Evolutionary conservation across 1,140 invertebrate species (phyloP).

Genomic region (Diploscapter pachys): DNA sequence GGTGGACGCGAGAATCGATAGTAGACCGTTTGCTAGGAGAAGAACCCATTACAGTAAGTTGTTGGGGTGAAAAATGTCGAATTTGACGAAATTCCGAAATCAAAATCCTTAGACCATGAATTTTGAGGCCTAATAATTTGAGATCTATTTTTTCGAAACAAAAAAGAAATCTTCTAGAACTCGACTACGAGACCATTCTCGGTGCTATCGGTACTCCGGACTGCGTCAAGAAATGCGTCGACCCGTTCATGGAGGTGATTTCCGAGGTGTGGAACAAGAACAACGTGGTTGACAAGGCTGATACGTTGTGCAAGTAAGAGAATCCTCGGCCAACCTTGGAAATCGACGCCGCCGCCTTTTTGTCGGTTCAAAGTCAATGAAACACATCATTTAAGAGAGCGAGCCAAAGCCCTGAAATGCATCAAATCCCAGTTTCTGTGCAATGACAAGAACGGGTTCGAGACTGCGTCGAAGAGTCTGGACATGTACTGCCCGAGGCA

Average conservation of each 20-base stretch:
- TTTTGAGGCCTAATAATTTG: too few relatives aligned
- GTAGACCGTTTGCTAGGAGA: too few relatives aligned
- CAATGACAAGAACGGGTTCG: slow-evolving; percentile 9
- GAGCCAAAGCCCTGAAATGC: slow-evolving; percentile 11
- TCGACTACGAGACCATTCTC: slow-evolving; percentile 18
- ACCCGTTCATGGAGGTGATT: slow-evolving; percentile 17
- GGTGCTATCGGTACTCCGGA: slow-evolving; percentile 19
- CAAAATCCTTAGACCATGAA: too few relatives aligned
- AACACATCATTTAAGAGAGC: not conserved
- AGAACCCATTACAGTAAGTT: too few relatives aligned
- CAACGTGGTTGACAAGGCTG: slow-evolving; percentile 14
- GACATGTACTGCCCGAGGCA: too few relatives aligned
- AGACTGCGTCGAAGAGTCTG: not conserved
- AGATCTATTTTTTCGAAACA: not conserved
- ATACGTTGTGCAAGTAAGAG: not conserved
- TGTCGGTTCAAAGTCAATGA: too few relatives aligned
- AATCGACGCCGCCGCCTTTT: too few relatives aligned
- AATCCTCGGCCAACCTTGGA: too few relatives aligned
- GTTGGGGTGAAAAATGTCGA: too few relatives aligned
- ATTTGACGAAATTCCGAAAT: too few relatives aligned
- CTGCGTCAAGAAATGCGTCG: slow-evolving; percentile 16
- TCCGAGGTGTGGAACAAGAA: slow-evolving; percentile 13
- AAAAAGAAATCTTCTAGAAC: not conserved
- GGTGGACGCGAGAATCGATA: too few relatives aligned
- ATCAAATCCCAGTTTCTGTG: slow-evolving; percentile 10